Conservation (phyloP, 1,140 invertebrate species). For the Aphidius gifuensis region DNA sequence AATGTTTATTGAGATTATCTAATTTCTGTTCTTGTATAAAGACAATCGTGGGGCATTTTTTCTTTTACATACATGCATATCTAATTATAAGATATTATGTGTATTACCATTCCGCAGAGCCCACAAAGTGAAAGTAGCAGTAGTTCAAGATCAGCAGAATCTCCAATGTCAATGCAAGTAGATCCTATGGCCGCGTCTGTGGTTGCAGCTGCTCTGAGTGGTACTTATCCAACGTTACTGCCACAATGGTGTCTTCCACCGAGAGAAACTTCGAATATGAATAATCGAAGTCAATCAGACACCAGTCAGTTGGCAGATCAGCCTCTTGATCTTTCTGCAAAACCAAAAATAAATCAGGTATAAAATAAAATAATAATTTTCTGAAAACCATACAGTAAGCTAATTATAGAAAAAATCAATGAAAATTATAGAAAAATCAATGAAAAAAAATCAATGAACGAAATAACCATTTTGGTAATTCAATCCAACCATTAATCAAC, state of each 20-base stretch:
- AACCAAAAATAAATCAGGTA: conserved; percentile 58
- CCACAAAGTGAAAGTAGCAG: conserved; percentile 55
- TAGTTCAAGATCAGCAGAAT: conserved; percentile 55
- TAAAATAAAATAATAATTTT: conserved; percentile 4
- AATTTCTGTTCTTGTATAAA: no score
- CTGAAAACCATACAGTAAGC: no score
- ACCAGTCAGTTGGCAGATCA: conserved; percentile 60
- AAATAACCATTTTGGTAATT: no score
- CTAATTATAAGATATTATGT: neutral
- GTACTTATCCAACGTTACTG: conserved; percentile 55
- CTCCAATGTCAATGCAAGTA: conserved; percentile 55
- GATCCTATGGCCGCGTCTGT: conserved; percentile 59
- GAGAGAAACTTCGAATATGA: conserved; percentile 51
- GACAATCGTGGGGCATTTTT: no score
- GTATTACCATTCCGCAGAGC: conserved; percentile 38
- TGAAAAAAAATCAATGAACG: no score
- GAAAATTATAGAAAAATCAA: no score
- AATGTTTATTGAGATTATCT: no score
- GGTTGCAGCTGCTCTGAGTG: conserved; percentile 62
- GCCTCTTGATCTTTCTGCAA: conserved; percentile 77
- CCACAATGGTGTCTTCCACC: conserved; percentile 60
- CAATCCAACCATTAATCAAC: no score
- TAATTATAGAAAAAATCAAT: neutral
- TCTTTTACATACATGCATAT: neutral
- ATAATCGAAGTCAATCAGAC: conserved; percentile 55